Evolutionary conservation across 2,113 vertebrate genomes (phyloP).

Genomic region (Pterocles burchelli): DNA sequence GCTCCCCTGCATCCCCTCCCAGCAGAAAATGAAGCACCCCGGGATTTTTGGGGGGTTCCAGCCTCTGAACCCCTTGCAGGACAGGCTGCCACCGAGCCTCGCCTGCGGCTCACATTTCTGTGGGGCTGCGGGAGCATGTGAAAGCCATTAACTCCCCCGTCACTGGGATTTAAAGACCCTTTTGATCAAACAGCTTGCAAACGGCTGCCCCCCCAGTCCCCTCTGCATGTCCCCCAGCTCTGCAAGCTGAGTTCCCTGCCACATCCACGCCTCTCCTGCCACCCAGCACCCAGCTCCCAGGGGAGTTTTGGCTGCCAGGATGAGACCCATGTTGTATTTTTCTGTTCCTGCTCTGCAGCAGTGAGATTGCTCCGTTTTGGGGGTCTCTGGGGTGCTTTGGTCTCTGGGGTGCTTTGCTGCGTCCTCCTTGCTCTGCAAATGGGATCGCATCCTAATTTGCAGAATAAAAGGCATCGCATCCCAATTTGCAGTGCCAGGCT

Average conservation of each 20-base stretch:
- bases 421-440: background rate
- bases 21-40: background rate
- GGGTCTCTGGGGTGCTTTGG: accelerated
- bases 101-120: accelerated
- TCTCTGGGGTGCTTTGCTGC: background rate
- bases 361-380: accelerated
- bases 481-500: background rate
- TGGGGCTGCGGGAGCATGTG: background rate
- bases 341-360: background rate
- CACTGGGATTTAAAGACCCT: background rate
- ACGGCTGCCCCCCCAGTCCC: background rate
- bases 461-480: too few species aligned
- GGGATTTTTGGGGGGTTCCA: background rate
- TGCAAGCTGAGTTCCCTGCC: background rate
- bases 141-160: background rate
- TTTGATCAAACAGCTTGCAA: background rate
- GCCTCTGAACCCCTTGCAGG: background rate
- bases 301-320: background rate
- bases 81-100: background rate
- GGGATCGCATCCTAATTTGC: accelerated
- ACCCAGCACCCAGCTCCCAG: background rate
- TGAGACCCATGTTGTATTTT: accelerated
- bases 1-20: background rate
- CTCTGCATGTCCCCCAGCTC: background rate
- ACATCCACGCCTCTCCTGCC: background rate